Conservation (phyloP, 2,113 vertebrate genomes). For the Phalacrocorax carbo region DNA sequence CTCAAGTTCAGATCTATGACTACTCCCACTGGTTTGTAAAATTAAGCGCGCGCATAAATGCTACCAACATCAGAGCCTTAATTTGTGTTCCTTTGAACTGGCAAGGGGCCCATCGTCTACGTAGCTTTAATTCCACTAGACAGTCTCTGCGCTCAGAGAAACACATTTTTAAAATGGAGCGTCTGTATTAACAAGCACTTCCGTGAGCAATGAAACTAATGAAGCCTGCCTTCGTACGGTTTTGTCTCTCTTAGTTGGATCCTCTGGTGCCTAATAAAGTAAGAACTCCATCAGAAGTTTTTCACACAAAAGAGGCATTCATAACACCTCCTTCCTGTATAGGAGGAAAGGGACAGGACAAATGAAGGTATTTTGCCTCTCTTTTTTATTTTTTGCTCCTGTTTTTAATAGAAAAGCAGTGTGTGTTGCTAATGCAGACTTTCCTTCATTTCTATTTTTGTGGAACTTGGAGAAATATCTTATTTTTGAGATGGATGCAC, state of each 20-base stretch:
- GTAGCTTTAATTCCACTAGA: conserved; percentile 49
- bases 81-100: conserved; percentile 57
- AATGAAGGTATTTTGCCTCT: not conserved
- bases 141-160: conserved; percentile 29
- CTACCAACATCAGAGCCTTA: conserved; percentile 39
- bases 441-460: not conserved
- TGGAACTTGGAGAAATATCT: not conserved
- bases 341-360: not conserved
- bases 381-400: rapidly evolving
- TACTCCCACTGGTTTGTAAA: conserved; percentile 38
- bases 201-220: conserved; percentile 64
- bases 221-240: conserved; percentile 44
- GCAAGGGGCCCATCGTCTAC: conserved; percentile 50
- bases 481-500: not conserved
- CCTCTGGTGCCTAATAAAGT: conserved; percentile 57
- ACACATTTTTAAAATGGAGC: conserved; percentile 55
- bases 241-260: conserved; percentile 13
- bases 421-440: not conserved
- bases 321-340: not conserved
- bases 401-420: not conserved
- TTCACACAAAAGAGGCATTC: not conserved
- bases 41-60: conserved; percentile 35
- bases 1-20: not conserved
- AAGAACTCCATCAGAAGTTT: conserved; percentile 34
- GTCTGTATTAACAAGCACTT: conserved; percentile 63